Percentiles rank a stretch among this genome's conserved stretches.
Evolutionary conservation across 1,140 invertebrate genomes (phyloP).

Genomic region (Neocloeon triangulifer): DNA sequence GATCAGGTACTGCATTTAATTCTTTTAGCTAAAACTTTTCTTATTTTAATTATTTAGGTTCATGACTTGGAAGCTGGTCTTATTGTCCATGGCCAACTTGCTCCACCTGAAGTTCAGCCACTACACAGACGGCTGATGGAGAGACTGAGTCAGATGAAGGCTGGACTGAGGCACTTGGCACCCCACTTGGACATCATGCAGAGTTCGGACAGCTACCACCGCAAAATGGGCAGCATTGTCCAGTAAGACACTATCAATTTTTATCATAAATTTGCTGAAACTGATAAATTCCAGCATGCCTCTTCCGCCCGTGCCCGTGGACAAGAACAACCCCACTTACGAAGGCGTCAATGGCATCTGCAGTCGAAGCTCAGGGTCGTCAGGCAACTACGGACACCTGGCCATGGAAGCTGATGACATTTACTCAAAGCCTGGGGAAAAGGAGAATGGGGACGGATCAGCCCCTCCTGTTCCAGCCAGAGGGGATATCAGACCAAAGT

Average conservation of each 20-base stretch:
- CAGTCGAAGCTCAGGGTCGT: slow-evolving; percentile 19
- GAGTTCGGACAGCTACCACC: background rate
- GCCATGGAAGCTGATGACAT: slow-evolving; percentile 22
- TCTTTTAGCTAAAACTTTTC: background rate
- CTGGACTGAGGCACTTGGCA: slow-evolving; percentile 28
- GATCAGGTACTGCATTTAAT: slow-evolving; percentile 36
- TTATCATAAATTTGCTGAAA: slow-evolving; percentile 5
- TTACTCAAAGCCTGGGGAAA: slow-evolving; percentile 32
- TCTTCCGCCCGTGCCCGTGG: slow-evolving; percentile 40
- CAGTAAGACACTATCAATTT: slow-evolving; percentile 26
- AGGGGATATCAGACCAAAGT: slow-evolving; percentile 26
- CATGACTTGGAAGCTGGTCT: slow-evolving; percentile 58
- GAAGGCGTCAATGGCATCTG: slow-evolving; percentile 15
- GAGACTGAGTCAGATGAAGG: slow-evolving; percentile 53
- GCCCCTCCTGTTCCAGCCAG: slow-evolving; percentile 32
- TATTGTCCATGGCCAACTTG: slow-evolving; percentile 56
- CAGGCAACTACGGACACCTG: slow-evolving; percentile 20
- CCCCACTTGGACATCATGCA: background rate
- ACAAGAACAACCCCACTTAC: slow-evolving; percentile 18
- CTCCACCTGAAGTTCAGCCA: slow-evolving; percentile 59
- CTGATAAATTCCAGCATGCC: slow-evolving; percentile 28
- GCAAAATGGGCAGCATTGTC: slow-evolving; percentile 19
- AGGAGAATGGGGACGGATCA: slow-evolving; percentile 8
- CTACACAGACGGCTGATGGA: slow-evolving; percentile 71
- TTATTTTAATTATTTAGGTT: slow-evolving; percentile 15